Conservation (phyloP, 1,140 invertebrate species). For the Rhagoletis zephyria region DNA sequence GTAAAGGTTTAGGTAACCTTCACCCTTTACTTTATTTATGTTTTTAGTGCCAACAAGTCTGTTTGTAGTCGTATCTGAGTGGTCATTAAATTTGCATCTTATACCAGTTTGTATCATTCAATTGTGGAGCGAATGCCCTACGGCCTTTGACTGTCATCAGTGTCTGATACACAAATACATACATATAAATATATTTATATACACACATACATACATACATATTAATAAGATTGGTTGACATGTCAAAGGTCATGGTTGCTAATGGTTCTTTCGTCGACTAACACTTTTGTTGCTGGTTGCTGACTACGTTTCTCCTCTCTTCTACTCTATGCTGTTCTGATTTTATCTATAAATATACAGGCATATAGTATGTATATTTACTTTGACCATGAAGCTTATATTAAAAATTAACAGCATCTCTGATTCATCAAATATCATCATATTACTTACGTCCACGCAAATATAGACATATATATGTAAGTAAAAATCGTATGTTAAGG, state of each 20-base stretch:
- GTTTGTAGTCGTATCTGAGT: background rate
- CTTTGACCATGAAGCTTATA: no score
- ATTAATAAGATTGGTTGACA: background rate
- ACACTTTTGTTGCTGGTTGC: no score
- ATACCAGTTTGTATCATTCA: background rate
- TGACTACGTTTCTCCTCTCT: no score
- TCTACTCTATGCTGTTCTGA: no score
- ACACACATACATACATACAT: background rate
- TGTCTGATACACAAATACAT: background rate
- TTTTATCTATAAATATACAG: no score
- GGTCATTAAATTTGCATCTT: conserved; percentile 29
- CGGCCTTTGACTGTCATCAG: background rate
- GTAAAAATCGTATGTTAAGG: background rate
- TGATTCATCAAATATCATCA: background rate
- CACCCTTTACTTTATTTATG: background rate
- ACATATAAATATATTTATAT: background rate
- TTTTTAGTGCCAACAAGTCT: background rate
- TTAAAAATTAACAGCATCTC: background rate
- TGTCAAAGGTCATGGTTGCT: conserved; percentile 12
- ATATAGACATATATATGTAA: background rate
- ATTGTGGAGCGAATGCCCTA: background rate
- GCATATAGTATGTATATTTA: no score
- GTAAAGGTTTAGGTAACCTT: background rate
- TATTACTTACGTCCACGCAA: background rate
- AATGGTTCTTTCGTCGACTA: background rate